Conservation (phyloP, 1,140 invertebrate species). For the Bombyx mandarina region DNA sequence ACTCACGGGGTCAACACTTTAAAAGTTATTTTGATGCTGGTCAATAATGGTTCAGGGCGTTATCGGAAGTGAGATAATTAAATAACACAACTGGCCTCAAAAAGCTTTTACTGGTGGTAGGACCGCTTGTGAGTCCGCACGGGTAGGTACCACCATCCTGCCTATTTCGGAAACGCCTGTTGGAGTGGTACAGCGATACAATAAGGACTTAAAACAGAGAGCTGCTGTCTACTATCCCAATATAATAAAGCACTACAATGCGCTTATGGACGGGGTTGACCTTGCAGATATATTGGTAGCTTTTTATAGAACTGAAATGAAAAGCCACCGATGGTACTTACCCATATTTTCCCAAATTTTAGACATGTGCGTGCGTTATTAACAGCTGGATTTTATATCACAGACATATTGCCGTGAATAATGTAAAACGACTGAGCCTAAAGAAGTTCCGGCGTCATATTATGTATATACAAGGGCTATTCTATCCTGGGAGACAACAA, state of each 20-base stretch:
- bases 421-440: conserved; percentile 13
- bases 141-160: no score
- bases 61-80: no score
- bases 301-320: conserved; percentile 20
- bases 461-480: conserved; percentile 10
- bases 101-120: no score
- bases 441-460: conserved; percentile 16
- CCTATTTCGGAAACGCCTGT: conserved; percentile 7
- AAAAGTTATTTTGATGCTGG: no score
- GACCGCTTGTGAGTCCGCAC: no score
- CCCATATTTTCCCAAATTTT: conserved; percentile 22
- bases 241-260: conserved; percentile 23
- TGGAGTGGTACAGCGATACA: not conserved
- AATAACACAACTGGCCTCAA: no score
- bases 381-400: conserved; percentile 23
- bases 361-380: conserved; percentile 15
- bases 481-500: conserved; percentile 11
- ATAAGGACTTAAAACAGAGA: conserved; percentile 16
- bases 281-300: conserved; percentile 18
- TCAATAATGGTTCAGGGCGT: no score
- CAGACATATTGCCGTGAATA: conserved; percentile 13
- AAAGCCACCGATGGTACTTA: conserved; percentile 23
- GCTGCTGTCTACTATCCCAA: conserved; percentile 15
- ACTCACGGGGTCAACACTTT: no score
- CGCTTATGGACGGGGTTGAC: conserved; percentile 21